Evolutionary conservation across 2,888 invertebrate genomes (phyloP).

Genomic region (Orthosia cruda): DNA sequence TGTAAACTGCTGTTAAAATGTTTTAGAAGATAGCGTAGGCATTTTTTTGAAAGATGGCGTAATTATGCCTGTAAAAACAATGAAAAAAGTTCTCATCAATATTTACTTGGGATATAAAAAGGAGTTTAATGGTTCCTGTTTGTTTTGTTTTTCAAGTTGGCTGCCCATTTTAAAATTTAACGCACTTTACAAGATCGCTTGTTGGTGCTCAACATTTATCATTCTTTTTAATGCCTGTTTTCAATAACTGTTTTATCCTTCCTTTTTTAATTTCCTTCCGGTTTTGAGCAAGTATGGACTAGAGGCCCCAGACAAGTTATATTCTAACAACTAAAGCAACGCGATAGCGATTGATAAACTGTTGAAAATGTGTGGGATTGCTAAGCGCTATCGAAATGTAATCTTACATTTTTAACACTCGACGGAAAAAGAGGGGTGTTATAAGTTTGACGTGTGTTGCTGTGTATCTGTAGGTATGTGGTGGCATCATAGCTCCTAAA

Average conservation of each 20-base stretch:
- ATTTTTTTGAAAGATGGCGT: conserved; percentile 20
- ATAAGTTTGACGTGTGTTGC: too few species aligned
- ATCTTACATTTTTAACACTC: too few species aligned
- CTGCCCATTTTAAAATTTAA: conserved; percentile 16
- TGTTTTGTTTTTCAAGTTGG: conserved; percentile 38
- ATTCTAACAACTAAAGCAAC: too few species aligned
- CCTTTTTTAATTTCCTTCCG: too few species aligned
- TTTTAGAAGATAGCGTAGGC: conserved; percentile 35
- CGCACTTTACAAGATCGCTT: neutral
- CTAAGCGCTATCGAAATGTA: too few species aligned
- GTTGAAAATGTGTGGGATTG: too few species aligned
- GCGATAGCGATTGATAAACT: too few species aligned
- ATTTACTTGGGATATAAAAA: conserved; percentile 20
- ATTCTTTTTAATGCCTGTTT: neutral
- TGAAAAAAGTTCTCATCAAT: conserved; percentile 32
- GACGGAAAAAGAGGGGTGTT: too few species aligned
- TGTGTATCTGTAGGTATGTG: too few species aligned
- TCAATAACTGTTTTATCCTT: neutral
- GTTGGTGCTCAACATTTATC: neutral
- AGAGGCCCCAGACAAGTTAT: too few species aligned
- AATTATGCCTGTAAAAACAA: conserved; percentile 37
- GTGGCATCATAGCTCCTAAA: too few species aligned
- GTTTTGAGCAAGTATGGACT: too few species aligned
- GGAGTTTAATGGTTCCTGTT: conserved; percentile 22
- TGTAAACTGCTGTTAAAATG: conserved; percentile 39